Percentiles rank a stretch among this genome's conserved stretches.
These are phyloP conservation scores for Cataglyphis albicans DNA, from an alignment of 2,888 invertebrate species.

Conservation along the genomic window DNA sequence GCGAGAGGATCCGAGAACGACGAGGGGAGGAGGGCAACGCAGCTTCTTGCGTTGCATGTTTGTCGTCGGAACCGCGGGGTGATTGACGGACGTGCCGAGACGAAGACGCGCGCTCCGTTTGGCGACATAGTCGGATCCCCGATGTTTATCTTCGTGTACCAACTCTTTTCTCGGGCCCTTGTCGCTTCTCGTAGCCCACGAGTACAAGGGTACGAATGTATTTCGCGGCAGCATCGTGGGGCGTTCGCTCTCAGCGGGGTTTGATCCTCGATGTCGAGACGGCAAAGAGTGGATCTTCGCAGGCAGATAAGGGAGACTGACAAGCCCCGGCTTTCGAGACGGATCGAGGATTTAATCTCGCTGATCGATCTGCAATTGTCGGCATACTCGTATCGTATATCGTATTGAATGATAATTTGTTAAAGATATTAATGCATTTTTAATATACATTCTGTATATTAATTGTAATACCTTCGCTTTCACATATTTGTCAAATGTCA, in stretches of 20 bases:
- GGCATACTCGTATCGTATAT: background rate
- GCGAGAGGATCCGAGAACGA: slow-evolving; percentile 30
- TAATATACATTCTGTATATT: background rate
- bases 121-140: slow-evolving; percentile 67
- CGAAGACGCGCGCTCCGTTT: slow-evolving; percentile 69
- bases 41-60: slow-evolving; percentile 75
- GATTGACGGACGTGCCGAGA: slow-evolving; percentile 73
- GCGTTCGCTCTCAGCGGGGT: slow-evolving; percentile 17
- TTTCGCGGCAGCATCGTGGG: slow-evolving; percentile 60
- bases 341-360: slow-evolving; percentile 45
- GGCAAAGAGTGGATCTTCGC: slow-evolving; percentile 27
- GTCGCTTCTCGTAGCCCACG: slow-evolving; percentile 45
- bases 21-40: slow-evolving; percentile 50
- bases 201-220: slow-evolving; percentile 65
- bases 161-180: slow-evolving; percentile 63
- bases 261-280: slow-evolving; percentile 18
- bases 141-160: slow-evolving; percentile 74
- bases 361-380: background rate
- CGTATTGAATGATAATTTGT: background rate
- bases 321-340: slow-evolving; percentile 43
- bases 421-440: background rate
- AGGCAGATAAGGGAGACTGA: slow-evolving; percentile 63
- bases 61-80: slow-evolving; percentile 69
- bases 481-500: slow-evolving; percentile 6
- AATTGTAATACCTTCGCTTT: slow-evolving; percentile 8